Base-by-base conservation (phyloP, 2,888 invertebrate species). In the Tineola bisselliella region DNA sequence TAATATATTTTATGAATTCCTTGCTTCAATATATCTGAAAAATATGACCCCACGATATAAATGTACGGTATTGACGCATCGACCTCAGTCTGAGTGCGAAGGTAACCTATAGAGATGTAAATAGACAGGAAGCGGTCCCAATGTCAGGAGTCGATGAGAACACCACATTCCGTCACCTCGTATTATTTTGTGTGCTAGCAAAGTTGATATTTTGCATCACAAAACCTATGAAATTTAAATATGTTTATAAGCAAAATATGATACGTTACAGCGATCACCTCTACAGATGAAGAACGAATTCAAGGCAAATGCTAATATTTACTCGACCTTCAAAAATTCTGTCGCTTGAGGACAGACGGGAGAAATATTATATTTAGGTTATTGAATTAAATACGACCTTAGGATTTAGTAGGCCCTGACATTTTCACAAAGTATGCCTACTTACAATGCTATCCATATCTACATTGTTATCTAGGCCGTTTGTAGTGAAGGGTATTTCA, bases 101-200 rank as follows among this genome's bases (percentile, higher is more conserved):
- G 84, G 84, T 70, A 78, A 76, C 71, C 75, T 73, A 81, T 81
- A 83, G 78, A 74, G 73, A 82, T 81, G 81, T 74, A 73, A 79
- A 84, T 83, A 82, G 76, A 76, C 83, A 84, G 83, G 84, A 84
- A 84, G 77, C 76, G 67, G 66, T 70, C 66, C 74, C 83, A 83
- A 81, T 84, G 82, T 74, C 81, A 81, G 76, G 73, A 81, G 71
- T 63, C 68, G 67, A 65, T 68, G 66, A 56, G 17, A 43, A 65
- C 63, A 64, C 65, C 63, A 63, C 63, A 66, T 66, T 67, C 66
- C 68, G 64, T 67, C 66, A 69, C 63, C 65, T 67, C 66, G 66
- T 65, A 63, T 64, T 68, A 68, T 64, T 69, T 65, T 73, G 69
- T 61, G 52, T 30, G 59, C 33, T 61, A 19, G 58, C 58, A 61